Conservation (phyloP, 2,113 vertebrate species). For the human region GRCh38 chr1:37636001-37636500, state of each 20-base stretch:
- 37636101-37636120: constrained; percentile 23
- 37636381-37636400: constrained; percentile 75
- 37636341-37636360: constrained; percentile 63
- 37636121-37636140: constrained; percentile 25
- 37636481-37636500: constrained; percentile 69
- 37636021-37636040: constrained; percentile 50
- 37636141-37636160: constrained; percentile 64
- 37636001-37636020: background rate
- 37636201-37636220: constrained; percentile 83
- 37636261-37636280: constrained; percentile 82
- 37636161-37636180: constrained; percentile 79
- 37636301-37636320: constrained; percentile 40
- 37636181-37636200: constrained; percentile 78
- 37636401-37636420: constrained; percentile 59
- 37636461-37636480: constrained; percentile 64
- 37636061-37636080: background rate
- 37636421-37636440: constrained; percentile 51
- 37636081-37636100: background rate
- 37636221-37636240: constrained; percentile 82
- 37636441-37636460: constrained; percentile 60
- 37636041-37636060: constrained; percentile 23
- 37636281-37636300: constrained; percentile 69
- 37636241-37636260: constrained; percentile 74
- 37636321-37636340: constrained; percentile 69
- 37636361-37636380: constrained; percentile 66